phyloP scores from a whole-genome alignment of 2,113 vertebrate genomes.

The Cephalopholis sonnerati region DNA sequence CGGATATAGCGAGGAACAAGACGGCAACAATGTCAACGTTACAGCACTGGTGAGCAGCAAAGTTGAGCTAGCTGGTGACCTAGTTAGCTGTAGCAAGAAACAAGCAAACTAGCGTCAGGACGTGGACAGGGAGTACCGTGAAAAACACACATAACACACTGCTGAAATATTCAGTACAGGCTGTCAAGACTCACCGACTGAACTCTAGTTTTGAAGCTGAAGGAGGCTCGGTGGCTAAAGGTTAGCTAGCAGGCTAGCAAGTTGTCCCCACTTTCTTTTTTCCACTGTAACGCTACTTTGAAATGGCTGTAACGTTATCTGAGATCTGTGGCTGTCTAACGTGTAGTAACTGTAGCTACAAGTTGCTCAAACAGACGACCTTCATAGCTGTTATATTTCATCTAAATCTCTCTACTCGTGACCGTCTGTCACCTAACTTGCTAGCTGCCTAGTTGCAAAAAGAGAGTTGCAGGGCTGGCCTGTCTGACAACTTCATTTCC shows the following conservation, averaged over 20 bases:
- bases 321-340: conserved; percentile 22
- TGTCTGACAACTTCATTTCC: conserved; percentile 81
- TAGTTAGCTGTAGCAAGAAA: conserved; percentile 56
- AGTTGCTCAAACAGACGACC: conserved; percentile 31
- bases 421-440: conserved; percentile 55
- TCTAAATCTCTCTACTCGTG: conserved; percentile 30
- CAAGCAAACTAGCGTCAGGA: conserved; percentile 11
- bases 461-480: conserved; percentile 54
- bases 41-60: conserved; percentile 20
- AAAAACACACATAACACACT: conserved; percentile 30
- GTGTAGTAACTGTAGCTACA: conserved; percentile 44
- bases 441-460: conserved; percentile 48
- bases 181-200: conserved; percentile 71
- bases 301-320: conserved; percentile 43
- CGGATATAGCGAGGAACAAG: conserved; percentile 1
- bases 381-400: conserved; percentile 55
- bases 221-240: conserved; percentile 63
- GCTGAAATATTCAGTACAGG: conserved; percentile 8
- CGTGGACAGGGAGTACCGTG: background rate
- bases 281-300: conserved; percentile 32
- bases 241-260: conserved; percentile 75
- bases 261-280: conserved; percentile 62
- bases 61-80: conserved; percentile 74
- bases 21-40: conserved; percentile 43
- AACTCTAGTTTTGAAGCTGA: conserved; percentile 45